Evolutionary conservation across 2,797 vertebrate species (phyloP), one percentile per base, ranked within the genome.

Genomic region (Callimico goeldii): DNA sequence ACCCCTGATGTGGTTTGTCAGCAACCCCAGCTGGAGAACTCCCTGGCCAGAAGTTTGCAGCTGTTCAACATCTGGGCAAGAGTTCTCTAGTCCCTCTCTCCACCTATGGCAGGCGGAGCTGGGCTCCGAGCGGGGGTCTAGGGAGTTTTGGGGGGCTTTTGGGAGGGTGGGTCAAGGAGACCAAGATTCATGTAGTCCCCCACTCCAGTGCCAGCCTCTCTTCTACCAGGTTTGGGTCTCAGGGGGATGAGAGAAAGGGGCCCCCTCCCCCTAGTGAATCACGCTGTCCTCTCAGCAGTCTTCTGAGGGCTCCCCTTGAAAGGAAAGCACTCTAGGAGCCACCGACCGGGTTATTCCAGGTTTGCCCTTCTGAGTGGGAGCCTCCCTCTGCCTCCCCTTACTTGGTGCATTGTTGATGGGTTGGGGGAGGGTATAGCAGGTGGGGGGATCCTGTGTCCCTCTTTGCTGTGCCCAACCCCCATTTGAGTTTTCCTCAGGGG

Each of bases 41-140:
- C 91, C 90, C 95, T 26, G 26, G 77, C 73, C 96, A 96, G 97
- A 97, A 98, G 97, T 98, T 98, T 97, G 91, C 96, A 97, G 95
- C 98, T 97, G 97, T 84, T 95, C 57, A 83, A 61, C 97, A 97
- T 97, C 97, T 97, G 97, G 97, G 82, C 94, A 72, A 87, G 97
- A 97, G 90, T 96, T 94, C 84, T 72, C 76, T 48, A 48, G 28
- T 55, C 48, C 33, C 48, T 89, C 72, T 85, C 30, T 70, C 57
- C 86, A 83, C 52, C 55, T 43, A 58, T 79, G 81, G 90, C 84
- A 57, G 80, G 87, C 92, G 70, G 82, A 72, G 41, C 36, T 50
- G 52, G 87, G 76, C 73, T 50, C 77, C 50, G 26, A 93, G 39
- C 50, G n/a, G 75, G 85, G 95, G 57, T 95, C 64, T 19, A 14